These are phyloP conservation scores for Archilochus colubris DNA, from an alignment of 2,113 vertebrate species.

Conservation along the genomic window DNA sequence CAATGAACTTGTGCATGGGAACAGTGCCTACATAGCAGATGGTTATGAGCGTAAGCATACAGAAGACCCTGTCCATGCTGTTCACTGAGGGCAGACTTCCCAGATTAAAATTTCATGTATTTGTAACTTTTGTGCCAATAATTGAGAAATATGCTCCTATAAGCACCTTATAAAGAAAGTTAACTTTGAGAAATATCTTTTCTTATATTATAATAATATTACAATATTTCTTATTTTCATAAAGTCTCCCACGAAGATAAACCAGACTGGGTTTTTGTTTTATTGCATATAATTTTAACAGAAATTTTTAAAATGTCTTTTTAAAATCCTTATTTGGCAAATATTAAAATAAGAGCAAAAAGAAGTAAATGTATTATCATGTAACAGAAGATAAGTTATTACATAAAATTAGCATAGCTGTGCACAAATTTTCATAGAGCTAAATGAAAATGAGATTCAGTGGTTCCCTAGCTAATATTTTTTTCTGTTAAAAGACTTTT, in stretches of 20 bases:
- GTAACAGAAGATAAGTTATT: not conserved
- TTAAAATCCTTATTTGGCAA: fast-evolving
- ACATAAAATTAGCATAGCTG: not conserved
- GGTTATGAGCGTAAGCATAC: not conserved
- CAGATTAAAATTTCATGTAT: constrained; percentile 53
- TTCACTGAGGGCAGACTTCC: constrained; percentile 59
- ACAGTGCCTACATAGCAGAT: constrained; percentile 58
- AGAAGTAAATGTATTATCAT: not conserved
- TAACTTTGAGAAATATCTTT: not conserved
- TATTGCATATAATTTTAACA: not conserved
- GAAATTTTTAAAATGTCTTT: not conserved
- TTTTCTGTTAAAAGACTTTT: not conserved
- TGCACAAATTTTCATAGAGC: not conserved
- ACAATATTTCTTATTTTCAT: not conserved
- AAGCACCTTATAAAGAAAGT: not conserved
- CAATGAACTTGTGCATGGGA: constrained; percentile 46
- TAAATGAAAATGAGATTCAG: not conserved
- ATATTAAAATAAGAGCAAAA: not conserved
- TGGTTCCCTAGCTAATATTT: not conserved
- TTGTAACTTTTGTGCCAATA: not conserved
- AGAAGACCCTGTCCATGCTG: constrained; percentile 17
- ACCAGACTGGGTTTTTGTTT: not conserved
- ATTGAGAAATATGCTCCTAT: not conserved
- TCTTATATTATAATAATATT: too few species aligned
- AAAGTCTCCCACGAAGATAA: not conserved